These are phyloP conservation scores for Aspidoscelis tigris DNA, from an alignment of 2,113 vertebrate genomes.

Conservation along the genomic window DNA sequence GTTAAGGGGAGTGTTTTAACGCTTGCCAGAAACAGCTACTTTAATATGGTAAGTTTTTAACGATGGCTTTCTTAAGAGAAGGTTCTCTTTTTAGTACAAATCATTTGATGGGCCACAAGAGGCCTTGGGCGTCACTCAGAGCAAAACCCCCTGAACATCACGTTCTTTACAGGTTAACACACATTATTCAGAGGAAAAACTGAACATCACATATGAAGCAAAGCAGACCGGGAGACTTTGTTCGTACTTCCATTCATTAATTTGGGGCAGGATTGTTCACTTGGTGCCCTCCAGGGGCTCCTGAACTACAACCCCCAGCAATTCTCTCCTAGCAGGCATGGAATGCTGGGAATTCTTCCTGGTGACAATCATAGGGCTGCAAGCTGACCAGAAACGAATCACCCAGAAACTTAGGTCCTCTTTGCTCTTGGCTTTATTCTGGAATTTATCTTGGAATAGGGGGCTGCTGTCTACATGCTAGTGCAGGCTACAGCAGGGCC, in stretches of 20 bases:
- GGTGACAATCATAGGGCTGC: too few species aligned
- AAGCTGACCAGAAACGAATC: neutral
- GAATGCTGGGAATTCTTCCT: too few species aligned
- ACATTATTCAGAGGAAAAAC: neutral
- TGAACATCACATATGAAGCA: neutral
- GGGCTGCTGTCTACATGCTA: too few species aligned
- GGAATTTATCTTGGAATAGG: too few species aligned
- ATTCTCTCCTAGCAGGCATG: too few species aligned
- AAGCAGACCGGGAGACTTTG: neutral
- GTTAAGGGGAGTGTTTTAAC: neutral
- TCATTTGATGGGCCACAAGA: neutral
- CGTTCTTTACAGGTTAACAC: neutral
- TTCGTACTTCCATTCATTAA: too few species aligned
- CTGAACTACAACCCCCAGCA: too few species aligned
- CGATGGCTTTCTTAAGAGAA: neutral
- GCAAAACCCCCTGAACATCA: neutral
- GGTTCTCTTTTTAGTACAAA: neutral
- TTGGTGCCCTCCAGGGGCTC: too few species aligned
- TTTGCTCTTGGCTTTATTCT: too few species aligned
- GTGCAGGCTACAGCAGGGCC: too few species aligned
- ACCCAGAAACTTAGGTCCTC: too few species aligned
- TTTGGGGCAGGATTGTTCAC: too few species aligned
- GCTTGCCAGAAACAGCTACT: conserved; percentile 35
- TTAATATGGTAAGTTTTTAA: neutral
- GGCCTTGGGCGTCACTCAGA: neutral